Base-by-base conservation (phyloP, 2,113 vertebrate species). In the Arvicanthis niloticus region DNA sequence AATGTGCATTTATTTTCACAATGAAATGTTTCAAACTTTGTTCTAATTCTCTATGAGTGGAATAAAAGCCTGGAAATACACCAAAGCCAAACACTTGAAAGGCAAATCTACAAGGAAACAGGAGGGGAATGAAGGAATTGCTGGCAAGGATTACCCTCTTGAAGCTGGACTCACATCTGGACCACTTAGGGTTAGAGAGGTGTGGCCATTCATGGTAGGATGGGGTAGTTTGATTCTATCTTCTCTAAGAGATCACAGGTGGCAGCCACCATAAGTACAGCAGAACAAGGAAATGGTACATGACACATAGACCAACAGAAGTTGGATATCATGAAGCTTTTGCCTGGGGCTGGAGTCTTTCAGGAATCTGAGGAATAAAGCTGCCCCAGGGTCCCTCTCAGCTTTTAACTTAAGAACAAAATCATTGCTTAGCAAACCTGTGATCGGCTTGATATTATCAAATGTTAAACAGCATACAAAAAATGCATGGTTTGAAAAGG, bases 371-470 rank as follows among this genome's bases (percentile, higher is more conserved):
- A 51, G 37, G 12, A 3, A 12, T 17, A 12, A 22, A 45, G 29
- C 31, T 90, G 53, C 29, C 45, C 11, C 37, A 48, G 22, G 16
- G 53, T 42, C 10, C 21, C n/a, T 82, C 10, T 58, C 13, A 37
- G 68, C 7, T 78, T 60, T 87, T 84, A 56, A 58, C 7, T 58
- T 92, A 78, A 84, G 56, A 77, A 37, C 40, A 75, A 94, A 2
- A 10, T 40, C 48, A n/a, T 82, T 80, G n/a, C 8, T 34, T 93
- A 78, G 22, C 7, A 88, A 82, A 42, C 16, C 3, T 78, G n/a
- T 89, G 48, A 68, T 85, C 16, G 15, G 6, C 56, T 80, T 94
- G 70, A 70, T 40, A 85, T 45, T 78, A 93, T 34, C 37, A 91
- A 40, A 80, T 85, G 29, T 10, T 88, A 34, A 3, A 70, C 15